A percentile compares a stretch with the other conserved stretches of the same genome.
Evolutionary conservation across 1,140 invertebrate genomes (phyloP).

Genomic region (Mercenaria mercenaria): DNA sequence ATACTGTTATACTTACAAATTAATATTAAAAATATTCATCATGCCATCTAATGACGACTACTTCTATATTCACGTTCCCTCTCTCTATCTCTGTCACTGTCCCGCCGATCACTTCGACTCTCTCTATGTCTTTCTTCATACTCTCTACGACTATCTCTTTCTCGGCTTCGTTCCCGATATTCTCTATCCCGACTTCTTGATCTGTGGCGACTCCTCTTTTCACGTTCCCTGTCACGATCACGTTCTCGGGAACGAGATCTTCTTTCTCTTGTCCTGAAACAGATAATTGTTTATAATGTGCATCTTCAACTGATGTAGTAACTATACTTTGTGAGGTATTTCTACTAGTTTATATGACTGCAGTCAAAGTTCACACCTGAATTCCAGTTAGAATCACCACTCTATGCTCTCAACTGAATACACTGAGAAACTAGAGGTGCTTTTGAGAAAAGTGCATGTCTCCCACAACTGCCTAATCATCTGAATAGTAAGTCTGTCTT

Average conservation of each 20-base stretch:
- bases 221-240: constrained; percentile 89
- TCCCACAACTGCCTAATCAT: no score
- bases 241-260: constrained; percentile 90
- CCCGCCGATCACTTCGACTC: constrained; percentile 79
- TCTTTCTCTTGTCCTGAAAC: constrained; percentile 85
- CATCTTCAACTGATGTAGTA: no score
- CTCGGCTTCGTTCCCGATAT: constrained; percentile 90
- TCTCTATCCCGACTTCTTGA: constrained; percentile 85
- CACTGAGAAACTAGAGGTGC: no score
- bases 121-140: constrained; percentile 82
- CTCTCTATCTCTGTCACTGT: constrained; percentile 80
- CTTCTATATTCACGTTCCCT: constrained; percentile 77
- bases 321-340: no score
- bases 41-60: constrained; percentile 67
- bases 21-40: constrained; percentile 18
- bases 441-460: no score
- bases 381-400: no score
- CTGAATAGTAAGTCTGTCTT: no score
- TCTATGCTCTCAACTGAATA: no score
- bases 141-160: constrained; percentile 81
- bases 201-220: constrained; percentile 86
- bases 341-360: no score
- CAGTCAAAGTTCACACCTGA: no score
- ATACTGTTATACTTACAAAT: constrained; percentile 42
- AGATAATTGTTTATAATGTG: not conserved